Base-by-base conservation (phyloP, 1,140 invertebrate species). In the Solen grandis region DNA sequence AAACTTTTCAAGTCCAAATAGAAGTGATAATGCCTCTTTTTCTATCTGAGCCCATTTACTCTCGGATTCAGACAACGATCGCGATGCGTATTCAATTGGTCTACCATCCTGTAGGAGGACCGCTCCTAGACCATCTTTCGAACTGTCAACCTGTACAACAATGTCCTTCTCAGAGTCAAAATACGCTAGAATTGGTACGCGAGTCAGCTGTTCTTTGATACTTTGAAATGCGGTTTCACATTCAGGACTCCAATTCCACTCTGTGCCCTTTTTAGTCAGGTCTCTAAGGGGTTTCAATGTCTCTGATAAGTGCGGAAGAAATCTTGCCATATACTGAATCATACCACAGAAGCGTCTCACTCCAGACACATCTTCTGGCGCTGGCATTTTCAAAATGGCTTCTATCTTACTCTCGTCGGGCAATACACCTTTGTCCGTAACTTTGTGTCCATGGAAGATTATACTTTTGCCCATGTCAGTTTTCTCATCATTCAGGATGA, bases 21-120 rank as follows among this genome's bases (percentile, higher is more conserved):
- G 86, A 35, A 94, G 92, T 10, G 93, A 91, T 2, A 93, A 84
- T 4, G 92, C 86, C 82, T 94, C 92, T 75, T 91, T 90, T 72
- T 94, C 92, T 1, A 93, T 91, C 84, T 93, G 92, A 16, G 88
- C 90, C 79, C 93, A 94, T 54, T 92, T 92, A 36, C 84, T n/a
- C 85, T 94, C 91, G 52, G 89, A 85, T 70, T 82, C 4, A 4
- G 90, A 92, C 19, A 94, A 77, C 8, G 89, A 84, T 46, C 91
- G 82, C 1, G 92, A 94, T 16, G 91, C 92, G 81, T 89, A 94
- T 19, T 91, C 90, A 4, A 94, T 85, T 0, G 90, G 91, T 82
- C 86, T 85, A 90, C 90, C 35, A 50, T 93, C 86, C 84, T 94
- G 93, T 16, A 93, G 57, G 0, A 94, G 50, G 5, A 91, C 90